Percentiles rank a stretch among this genome's conserved stretches.
Conservation (phyloP, 2,797 vertebrate genomes). For the Cheirogaleus major region DNA sequence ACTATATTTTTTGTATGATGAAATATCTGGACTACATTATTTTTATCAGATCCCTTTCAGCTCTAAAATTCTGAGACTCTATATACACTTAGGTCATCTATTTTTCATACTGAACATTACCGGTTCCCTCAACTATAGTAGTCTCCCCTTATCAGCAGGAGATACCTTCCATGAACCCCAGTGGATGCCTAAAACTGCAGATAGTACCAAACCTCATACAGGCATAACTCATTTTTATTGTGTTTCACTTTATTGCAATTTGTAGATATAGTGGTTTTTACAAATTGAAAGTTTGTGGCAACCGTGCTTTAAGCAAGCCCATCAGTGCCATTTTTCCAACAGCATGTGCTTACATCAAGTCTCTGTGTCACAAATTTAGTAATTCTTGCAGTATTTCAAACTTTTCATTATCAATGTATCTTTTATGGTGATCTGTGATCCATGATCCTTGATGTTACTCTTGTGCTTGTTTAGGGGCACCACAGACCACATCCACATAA, state of each 20-base stretch:
- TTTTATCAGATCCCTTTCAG: background rate
- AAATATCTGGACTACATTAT: constrained; percentile 1
- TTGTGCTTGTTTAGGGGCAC: background rate
- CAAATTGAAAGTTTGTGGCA: background rate
- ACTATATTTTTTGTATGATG: background rate
- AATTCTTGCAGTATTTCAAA: background rate
- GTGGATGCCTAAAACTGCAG: background rate
- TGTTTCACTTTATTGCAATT: background rate
- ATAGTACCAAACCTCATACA: background rate
- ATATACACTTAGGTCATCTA: background rate
- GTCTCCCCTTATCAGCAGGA: background rate
- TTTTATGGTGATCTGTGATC: background rate
- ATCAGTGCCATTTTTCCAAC: background rate
- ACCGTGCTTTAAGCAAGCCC: background rate
- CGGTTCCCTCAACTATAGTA: background rate
- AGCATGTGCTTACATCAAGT: background rate
- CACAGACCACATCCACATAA: background rate
- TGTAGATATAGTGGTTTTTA: background rate
- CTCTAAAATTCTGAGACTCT: background rate
- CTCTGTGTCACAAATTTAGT: background rate
- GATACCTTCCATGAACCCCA: background rate
- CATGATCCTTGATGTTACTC: background rate
- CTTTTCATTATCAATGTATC: background rate
- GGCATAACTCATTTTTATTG: background rate
- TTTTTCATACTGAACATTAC: background rate